Conservation (phyloP, 2,113 vertebrate genomes). For the Poeciliopsis retropinna region DNA sequence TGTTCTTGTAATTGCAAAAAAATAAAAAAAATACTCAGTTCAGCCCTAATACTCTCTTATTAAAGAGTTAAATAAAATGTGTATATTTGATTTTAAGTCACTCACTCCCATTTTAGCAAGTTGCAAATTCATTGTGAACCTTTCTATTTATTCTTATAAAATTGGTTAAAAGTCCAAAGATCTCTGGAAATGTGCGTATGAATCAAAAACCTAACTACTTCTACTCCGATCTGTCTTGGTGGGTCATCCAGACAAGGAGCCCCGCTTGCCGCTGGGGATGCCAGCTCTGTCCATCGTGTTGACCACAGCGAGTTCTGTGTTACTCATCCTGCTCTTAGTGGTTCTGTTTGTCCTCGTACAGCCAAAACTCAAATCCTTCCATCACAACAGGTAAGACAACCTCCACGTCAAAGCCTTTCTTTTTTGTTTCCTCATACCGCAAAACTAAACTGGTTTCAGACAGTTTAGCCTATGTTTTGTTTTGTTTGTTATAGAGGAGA, state of each 20-base stretch:
- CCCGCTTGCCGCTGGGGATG: conserved; percentile 85
- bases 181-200: background rate
- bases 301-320: conserved; percentile 93
- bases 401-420: too few relatives aligned
- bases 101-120: background rate
- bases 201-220: conserved; percentile 1
- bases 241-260: conserved; percentile 86
- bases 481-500: too few relatives aligned
- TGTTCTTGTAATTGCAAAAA: too few relatives aligned
- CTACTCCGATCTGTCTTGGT: conserved; percentile 4
- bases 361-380: conserved; percentile 98
- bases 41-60: too few relatives aligned
- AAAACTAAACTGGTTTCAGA: background rate
- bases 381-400: conserved; percentile 90
- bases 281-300: conserved; percentile 94
- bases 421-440: background rate
- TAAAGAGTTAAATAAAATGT: too few relatives aligned
- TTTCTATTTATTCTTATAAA: background rate
- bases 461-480: background rate
- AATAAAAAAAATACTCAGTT: too few relatives aligned
- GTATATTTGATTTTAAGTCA: background rate
- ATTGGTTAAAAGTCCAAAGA: background rate
- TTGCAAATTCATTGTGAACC: background rate
- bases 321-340: conserved; percentile 93
- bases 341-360: conserved; percentile 97